Evolutionary conservation across 2,113 vertebrate genomes (phyloP).

Genomic region (Brienomyrus brachyistius): DNA sequence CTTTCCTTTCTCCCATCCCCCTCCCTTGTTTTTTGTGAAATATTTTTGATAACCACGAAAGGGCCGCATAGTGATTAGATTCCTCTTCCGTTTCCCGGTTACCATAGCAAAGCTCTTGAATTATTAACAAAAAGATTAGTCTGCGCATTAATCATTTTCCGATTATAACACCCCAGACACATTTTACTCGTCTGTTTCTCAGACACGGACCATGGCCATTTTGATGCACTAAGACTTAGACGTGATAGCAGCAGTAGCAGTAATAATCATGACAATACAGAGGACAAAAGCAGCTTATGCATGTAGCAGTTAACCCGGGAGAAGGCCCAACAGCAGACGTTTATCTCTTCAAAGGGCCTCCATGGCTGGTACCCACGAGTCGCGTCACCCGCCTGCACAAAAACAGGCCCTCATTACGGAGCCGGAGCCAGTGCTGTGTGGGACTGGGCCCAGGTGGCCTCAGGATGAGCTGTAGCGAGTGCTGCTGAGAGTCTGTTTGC

Average conservation of each 20-base stretch:
- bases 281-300: not conserved
- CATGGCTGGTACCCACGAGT: not conserved
- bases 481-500: not conserved
- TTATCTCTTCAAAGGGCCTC: not conserved
- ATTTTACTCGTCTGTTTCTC: not conserved
- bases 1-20: not conserved
- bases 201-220: not conserved
- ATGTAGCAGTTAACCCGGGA: not conserved
- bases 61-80: not conserved
- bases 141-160: not conserved
- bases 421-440: not conserved
- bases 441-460: conserved; percentile 10
- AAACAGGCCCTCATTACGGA: not conserved
- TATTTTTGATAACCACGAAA: not conserved
- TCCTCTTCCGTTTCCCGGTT: not conserved
- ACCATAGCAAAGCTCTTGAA: conserved; percentile 5
- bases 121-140: conserved; percentile 12
- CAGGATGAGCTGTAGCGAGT: not conserved
- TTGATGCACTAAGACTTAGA: not conserved
- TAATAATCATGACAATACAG: not conserved
- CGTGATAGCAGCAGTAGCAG: not conserved
- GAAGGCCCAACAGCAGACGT: not conserved
- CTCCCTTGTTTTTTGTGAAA: not conserved
- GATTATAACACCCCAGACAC: not conserved
- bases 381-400: not conserved